Evolutionary conservation across 2,797 vertebrate species (phyloP).

Genomic region (Nothura maculosa): DNA sequence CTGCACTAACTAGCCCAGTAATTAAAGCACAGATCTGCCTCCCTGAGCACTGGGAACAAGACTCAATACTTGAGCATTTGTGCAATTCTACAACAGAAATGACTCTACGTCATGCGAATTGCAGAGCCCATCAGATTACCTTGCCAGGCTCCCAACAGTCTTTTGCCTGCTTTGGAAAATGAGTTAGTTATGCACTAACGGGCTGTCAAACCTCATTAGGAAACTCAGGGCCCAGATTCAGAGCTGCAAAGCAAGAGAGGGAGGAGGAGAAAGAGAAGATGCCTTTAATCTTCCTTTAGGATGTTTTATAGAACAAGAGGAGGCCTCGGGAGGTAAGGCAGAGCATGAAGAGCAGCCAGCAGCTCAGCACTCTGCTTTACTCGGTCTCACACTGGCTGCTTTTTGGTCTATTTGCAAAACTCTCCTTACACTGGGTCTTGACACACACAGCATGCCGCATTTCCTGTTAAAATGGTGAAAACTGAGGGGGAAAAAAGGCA

Average conservation of each 20-base stretch:
- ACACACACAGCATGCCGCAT: not conserved
- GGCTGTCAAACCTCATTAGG: not conserved
- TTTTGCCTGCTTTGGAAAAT: not conserved
- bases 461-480: not conserved
- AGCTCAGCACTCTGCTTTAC: not conserved
- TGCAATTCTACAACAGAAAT: not conserved
- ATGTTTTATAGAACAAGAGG: not conserved
- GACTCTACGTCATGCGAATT: no score
- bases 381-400: not conserved
- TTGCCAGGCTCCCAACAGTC: not conserved
- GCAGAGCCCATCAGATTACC: not conserved
- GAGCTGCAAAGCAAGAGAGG: not conserved
- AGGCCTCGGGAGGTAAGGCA: rapidly evolving
- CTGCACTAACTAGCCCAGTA: not conserved
- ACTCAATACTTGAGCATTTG: not conserved
- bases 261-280: rapidly evolving
- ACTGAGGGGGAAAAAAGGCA: not conserved
- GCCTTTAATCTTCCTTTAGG: not conserved
- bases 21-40: not conserved
- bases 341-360: not conserved
- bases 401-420: rapidly evolving
- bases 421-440: not conserved
- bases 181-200: not conserved
- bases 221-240: not conserved
- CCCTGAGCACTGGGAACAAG: rapidly evolving